phyloP scores from a whole-genome alignment of 2,113 vertebrate species.

The Panthera leo region DNA sequence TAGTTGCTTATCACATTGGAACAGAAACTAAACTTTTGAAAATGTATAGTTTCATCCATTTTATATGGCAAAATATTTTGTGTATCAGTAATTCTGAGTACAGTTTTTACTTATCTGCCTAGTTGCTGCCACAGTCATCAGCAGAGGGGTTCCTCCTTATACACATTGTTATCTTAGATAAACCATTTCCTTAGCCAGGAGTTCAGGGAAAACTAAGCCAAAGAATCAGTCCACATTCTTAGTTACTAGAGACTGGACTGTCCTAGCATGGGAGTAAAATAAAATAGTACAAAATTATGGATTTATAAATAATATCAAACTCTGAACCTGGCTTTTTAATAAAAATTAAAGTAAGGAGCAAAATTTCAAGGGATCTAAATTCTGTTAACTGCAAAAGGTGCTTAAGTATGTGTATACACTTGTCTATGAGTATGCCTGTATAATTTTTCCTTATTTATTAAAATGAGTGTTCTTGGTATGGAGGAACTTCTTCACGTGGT shows the following conservation, averaged over 20 bases:
- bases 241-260: neutral
- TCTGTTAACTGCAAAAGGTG: neutral
- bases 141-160: neutral
- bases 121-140: neutral
- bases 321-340: neutral
- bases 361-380: neutral
- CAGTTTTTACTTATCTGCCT: neutral
- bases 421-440: neutral
- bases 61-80: slow-evolving; percentile 5
- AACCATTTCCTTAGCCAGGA: neutral
- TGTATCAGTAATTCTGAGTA: neutral
- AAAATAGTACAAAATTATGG: neutral
- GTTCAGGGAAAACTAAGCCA: neutral
- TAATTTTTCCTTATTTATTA: neutral
- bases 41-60: neutral
- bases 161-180: neutral
- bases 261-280: neutral
- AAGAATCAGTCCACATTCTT: neutral
- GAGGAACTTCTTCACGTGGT: neutral
- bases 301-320: neutral
- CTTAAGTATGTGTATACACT: neutral
- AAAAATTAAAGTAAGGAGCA: neutral
- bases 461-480: neutral
- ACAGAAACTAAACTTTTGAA: slow-evolving; percentile 12
- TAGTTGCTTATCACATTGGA: neutral